These are phyloP conservation scores for Heteronetta atricapilla DNA, from an alignment of 2,113 vertebrate species.

Conservation along the genomic window DNA sequence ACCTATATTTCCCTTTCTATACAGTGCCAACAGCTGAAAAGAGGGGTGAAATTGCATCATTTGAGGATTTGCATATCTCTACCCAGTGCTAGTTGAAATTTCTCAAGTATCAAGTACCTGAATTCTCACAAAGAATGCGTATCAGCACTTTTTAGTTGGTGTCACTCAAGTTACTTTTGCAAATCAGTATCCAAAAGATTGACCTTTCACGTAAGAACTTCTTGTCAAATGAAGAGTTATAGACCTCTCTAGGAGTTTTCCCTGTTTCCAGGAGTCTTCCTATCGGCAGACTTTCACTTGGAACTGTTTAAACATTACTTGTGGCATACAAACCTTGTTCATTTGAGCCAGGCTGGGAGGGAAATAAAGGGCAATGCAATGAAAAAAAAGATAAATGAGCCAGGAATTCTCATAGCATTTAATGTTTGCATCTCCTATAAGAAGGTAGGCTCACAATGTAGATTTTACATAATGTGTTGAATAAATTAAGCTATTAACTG, in stretches of 20 bases:
- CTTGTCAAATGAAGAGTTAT: conserved; percentile 68
- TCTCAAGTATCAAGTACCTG: not conserved
- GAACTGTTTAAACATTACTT: conserved; percentile 31
- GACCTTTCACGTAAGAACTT: conserved; percentile 68
- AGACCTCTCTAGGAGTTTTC: conserved; percentile 73
- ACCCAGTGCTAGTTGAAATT: conserved; percentile 19
- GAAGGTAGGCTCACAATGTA: conserved; percentile 66
- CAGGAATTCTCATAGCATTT: conserved; percentile 69
- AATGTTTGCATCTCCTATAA: conserved; percentile 64
- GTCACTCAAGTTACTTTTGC: conserved; percentile 72
- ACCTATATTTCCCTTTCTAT: conserved; percentile 64
- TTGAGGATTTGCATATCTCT: conserved; percentile 62
- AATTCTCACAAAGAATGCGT: conserved; percentile 26
- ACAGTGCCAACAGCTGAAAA: conserved; percentile 70
- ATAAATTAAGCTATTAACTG: conserved; percentile 78
- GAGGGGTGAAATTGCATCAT: conserved; percentile 55
- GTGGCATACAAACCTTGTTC: conserved; percentile 39
- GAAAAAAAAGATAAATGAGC: conserved; percentile 73
- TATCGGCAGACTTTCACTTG: conserved; percentile 43
- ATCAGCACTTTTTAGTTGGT: conserved; percentile 69
- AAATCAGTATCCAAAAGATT: conserved; percentile 60
- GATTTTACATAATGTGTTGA: conserved; percentile 81
- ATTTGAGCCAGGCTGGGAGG: not conserved
- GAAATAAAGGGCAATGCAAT: conserved; percentile 69
- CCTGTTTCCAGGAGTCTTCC: conserved; percentile 55